A percentile compares a stretch with the other conserved stretches of the same genome.
phyloP scores from a whole-genome alignment of 2,797 vertebrate species.

The Distichodus sexfasciatus region DNA sequence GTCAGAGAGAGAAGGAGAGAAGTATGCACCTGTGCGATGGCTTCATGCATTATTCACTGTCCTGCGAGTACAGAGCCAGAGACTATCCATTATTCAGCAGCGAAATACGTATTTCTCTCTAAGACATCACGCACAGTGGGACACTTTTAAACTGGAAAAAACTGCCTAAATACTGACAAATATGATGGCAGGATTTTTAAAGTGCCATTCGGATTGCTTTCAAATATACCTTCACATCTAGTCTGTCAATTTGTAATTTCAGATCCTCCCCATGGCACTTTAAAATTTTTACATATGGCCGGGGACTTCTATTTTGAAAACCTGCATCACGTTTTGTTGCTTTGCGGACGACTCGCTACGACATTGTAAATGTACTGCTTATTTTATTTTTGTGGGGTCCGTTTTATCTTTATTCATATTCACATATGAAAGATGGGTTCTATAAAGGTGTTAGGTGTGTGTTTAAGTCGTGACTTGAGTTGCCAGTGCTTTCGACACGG shows the following conservation, averaged over 20 bases:
- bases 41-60: conserved; percentile 78
- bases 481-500: not conserved
- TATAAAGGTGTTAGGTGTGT: not conserved
- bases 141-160: too few relatives aligned
- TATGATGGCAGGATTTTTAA: too few relatives aligned
- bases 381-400: not conserved
- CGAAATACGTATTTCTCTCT: conserved; percentile 22
- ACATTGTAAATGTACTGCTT: not conserved
- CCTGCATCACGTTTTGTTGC: fast-evolving
- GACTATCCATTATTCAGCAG: conserved; percentile 74
- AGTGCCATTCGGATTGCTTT: not conserved
- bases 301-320: conserved; percentile 21
- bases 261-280: too few relatives aligned
- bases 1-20: not conserved
- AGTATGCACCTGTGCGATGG: conserved; percentile 65
- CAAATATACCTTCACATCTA: not conserved
- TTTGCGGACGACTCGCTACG: too few relatives aligned
- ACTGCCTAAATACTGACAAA: too few relatives aligned
- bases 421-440: conserved; percentile 75
- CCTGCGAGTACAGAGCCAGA: conserved; percentile 71
- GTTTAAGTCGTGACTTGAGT: not conserved
- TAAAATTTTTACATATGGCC: not conserved
- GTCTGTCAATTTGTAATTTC: conserved; percentile 56
- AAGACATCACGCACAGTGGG: not conserved
- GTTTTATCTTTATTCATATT: not conserved